Percentiles rank a stretch among this genome's conserved stretches.
Evolutionary conservation across 2,888 invertebrate species (phyloP).

Genomic region (Stenodera caucasica): DNA sequence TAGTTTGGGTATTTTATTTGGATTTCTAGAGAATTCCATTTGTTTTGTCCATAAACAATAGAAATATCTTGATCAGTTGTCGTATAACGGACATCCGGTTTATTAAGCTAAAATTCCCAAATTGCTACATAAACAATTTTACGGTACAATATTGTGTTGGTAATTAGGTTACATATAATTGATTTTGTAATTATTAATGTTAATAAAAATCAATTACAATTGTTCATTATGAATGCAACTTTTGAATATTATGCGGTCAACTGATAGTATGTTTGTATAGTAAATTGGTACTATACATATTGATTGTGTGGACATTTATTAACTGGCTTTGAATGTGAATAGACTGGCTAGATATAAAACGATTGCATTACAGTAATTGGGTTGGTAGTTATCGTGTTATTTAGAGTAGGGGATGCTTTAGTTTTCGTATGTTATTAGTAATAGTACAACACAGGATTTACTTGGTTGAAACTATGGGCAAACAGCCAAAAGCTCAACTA

Average conservation of each 20-base stretch:
- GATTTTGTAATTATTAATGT: not conserved
- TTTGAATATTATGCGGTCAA: not conserved
- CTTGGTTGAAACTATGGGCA: not conserved
- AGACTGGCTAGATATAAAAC: not conserved
- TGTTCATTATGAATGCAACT: not conserved
- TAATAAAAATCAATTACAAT: not conserved
- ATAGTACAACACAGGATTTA: constrained; percentile 10
- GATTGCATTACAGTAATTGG: constrained; percentile 10
- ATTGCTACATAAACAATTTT: not conserved
- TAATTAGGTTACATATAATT: not conserved
- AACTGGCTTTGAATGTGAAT: not conserved
- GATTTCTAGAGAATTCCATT: no score
- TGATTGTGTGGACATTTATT: constrained; percentile 1
- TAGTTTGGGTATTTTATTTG: no score
- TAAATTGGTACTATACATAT: not conserved
- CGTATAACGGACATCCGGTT: no score
- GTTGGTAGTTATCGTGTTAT: constrained; percentile 11
- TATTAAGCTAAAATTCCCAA: no score
- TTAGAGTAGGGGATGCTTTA: not conserved
- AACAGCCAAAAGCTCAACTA: constrained; percentile 4
- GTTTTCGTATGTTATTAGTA: constrained; percentile 8
- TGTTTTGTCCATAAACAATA: no score
- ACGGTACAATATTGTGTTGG: not conserved
- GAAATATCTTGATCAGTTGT: no score
- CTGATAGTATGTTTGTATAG: no score